Evolutionary conservation across 2,113 vertebrate genomes (phyloP), one percentile per base, ranked within the genome.

Genomic region (Thomomys bottae): DNA sequence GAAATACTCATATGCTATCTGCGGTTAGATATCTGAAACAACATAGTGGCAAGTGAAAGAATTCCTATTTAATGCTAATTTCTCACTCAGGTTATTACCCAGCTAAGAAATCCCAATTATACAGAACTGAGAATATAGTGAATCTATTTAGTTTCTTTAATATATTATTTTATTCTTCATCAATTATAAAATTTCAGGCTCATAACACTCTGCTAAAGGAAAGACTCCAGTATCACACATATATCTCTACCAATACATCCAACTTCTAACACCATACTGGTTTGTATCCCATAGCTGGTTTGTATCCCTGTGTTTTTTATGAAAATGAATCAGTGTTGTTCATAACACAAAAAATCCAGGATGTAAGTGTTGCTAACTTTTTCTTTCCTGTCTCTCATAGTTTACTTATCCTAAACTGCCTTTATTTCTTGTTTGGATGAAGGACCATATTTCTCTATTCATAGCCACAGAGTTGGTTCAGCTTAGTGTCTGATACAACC

Each of bases 321-420:
- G 18, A 17, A 0, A 7, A 61, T 83, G 38, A 78, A 34, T 80
- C 14, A 49, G 21, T 32, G 4, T 23, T 49, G 5, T 3, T 83
- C 14, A 17, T 26, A 87, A 18, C 12, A 38, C 59, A 26, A 61
- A 21, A 57, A 79, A 71, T 5, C 8, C 5, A 34, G 1, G 2
- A 3, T 76, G 6, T n/a, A 18, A 26, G 42, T 0, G 2, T 30
- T 3, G 30, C 4, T 3, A 42, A 3, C 11, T 66, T 2, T 10
- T 0, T 59, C 1, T 61, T 1, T 59, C 18, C 76, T 5, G 8
- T n/a, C 4, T n/a, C 21, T 72, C 14, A 63, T 49, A 68, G 34
- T 28, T 9, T 78, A 36, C 82, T 88, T 70, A 79, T 3, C 38
- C 7, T 32, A 67, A 1, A 36, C 8, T 82, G 81, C 11, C 26